Percentiles rank a stretch among this genome's conserved stretches.
phyloP scores from a whole-genome alignment of 2,797 vertebrate genomes.

The Oreortyx pictus region DNA sequence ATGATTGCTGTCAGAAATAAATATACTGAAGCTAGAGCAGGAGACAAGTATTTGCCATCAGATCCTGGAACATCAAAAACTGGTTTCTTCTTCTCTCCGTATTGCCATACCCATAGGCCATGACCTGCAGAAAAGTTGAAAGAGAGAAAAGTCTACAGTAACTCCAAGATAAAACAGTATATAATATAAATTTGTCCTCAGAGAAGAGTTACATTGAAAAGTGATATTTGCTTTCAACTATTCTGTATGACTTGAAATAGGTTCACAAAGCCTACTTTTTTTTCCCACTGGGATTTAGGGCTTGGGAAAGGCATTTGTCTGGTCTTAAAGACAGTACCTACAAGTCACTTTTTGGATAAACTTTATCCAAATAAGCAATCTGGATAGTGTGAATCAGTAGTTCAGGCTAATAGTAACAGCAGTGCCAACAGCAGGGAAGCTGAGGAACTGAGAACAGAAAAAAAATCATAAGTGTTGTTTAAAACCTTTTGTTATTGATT shows the following conservation, averaged over 20 bases:
- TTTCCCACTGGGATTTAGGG: neutral
- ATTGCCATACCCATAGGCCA: conserved; percentile 92
- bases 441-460: neutral
- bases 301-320: neutral
- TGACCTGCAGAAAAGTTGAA: conserved; percentile 83
- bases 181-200: neutral
- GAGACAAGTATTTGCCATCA: conserved; percentile 89
- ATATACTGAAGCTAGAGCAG: conserved; percentile 90
- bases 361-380: neutral
- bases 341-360: neutral
- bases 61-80: conserved; percentile 91
- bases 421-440: neutral
- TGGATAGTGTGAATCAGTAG: neutral
- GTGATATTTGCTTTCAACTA: neutral
- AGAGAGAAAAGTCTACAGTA: conserved; percentile 8
- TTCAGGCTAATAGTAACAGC: neutral
- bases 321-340: neutral
- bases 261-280: neutral
- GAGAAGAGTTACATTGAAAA: neutral
- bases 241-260: neutral
- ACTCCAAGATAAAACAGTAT: neutral
- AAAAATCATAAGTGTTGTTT: neutral
- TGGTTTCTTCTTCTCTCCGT: conserved; percentile 88
- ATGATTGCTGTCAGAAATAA: conserved; percentile 98
- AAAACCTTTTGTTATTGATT: neutral